phyloP scores from a whole-genome alignment of 30 jellyfish, hydroid and myxozoan genomes.

The Pelagia noctiluca region DNA sequence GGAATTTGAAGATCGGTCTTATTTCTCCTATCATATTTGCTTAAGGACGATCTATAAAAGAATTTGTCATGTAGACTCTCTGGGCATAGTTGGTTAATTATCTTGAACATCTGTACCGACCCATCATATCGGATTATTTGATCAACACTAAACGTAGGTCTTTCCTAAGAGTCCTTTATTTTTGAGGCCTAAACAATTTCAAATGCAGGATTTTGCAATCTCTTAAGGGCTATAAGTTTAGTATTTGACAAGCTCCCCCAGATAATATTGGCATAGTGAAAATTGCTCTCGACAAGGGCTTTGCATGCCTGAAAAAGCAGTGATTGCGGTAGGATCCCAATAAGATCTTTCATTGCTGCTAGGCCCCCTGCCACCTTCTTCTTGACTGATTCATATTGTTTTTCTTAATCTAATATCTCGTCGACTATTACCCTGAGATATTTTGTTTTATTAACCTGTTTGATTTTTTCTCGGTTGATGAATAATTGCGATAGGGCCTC shows the following conservation, averaged over 20 bases:
- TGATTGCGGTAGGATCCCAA: constrained; percentile 28
- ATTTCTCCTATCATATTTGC: constrained; percentile 23
- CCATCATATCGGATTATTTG: constrained; percentile 12
- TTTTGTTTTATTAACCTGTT: constrained; percentile 25
- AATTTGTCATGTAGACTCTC: constrained; percentile 8
- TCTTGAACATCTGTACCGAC: constrained; percentile 34
- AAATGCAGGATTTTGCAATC: constrained; percentile 44
- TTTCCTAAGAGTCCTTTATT: constrained; percentile 36
- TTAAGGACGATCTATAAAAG: background rate
- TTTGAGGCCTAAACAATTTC: constrained; percentile 33
- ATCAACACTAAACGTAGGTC: constrained; percentile 19
- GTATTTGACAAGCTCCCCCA: constrained; percentile 36
- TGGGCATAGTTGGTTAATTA: constrained; percentile 17
- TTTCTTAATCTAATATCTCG: background rate
- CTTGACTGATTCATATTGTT: constrained; percentile 12
- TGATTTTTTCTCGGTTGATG: constrained; percentile 46
- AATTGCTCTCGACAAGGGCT: background rate
- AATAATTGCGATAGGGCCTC: constrained; percentile 31
- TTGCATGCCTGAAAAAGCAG: constrained; percentile 19
- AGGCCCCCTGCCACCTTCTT: constrained; percentile 30
- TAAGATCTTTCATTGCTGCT: constrained; percentile 13
- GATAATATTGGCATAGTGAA: constrained; percentile 20
- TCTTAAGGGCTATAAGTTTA: constrained; percentile 30
- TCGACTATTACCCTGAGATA: constrained; percentile 34
- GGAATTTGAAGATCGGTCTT: constrained; percentile 56